Base-by-base conservation (phyloP, 2,888 invertebrate species). In the Agrochola circellaris region DNA sequence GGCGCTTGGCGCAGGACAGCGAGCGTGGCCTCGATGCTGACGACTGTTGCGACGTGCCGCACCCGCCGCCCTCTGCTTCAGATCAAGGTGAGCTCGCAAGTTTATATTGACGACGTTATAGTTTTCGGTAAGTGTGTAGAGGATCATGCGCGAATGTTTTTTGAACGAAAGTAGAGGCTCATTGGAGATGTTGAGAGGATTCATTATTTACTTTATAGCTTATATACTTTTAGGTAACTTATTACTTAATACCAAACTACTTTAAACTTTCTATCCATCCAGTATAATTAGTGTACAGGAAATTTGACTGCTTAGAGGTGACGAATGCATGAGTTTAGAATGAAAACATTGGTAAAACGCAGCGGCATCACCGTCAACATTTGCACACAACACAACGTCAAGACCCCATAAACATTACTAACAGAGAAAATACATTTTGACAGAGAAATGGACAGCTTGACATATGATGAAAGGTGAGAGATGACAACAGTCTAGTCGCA, bases 1-100 rank as follows among this genome's bases (percentile, higher is more conserved):
- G 96, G 96, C 96, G 94, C 93, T 96, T 96, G 96, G 94, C 96
- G 96, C 96, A 96, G 96, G 96, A 91, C 95, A 96, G 96, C 96
- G 95, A 90, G 95, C 93, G 91, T 96, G 96, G 96, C 95, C 94
- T 90, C 93, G 94, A 88, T 96, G 96, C 96, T 96, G 96, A 96
- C 96, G 96, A 91, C 93, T 96, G 94, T 92, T 96, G 94, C 96
- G 96, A 93, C 95, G 96, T 94, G 96, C 95, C 95, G 95, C 96
- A 92, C 96, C 96, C 83, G 94, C 94, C 94, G 94, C 94, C 94
- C 95, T 96, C 96, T 96, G 96, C 95, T 95, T 96, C 93, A 90
- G 94, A 93, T 89, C 91, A 92, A 94, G 96, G 96, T 96, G 93
- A 95, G 95, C 90, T 82, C 54, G 6, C 61, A 75, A 60, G 26